Base-by-base conservation (phyloP, 1,140 invertebrate genomes). In the Tetraneura akinire region DNA sequence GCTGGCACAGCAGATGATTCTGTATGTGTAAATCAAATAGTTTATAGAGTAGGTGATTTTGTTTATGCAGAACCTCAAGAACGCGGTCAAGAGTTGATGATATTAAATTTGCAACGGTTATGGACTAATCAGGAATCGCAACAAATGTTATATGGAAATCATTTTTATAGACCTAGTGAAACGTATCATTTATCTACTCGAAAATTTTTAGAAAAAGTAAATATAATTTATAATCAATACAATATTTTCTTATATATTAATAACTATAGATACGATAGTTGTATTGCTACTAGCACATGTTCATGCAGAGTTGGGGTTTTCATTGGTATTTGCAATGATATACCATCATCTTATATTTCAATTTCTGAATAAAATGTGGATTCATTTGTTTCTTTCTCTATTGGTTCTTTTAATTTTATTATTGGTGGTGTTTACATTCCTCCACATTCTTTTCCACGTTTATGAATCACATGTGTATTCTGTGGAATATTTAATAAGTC, bases 141-240 rank as follows among this genome's bases (percentile, higher is more conserved):
- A 82, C 92, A 95, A 82, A 95, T 96, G 90, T 88, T 98, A 60
- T 93, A 96, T 84, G 96, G 94, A 18, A 95, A 93, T 84, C 92
- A 92, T 84, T 95, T 93, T 85, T 93, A 91, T 83, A 86, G 94
- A 84, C 95, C 95, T 0, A 91, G 93, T 84, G 97, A 99, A 87
- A 99, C 98, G 0, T 98, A 94, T 87, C 97, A 99, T 86, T 89
- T 97, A 4, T 92, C 96, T 9, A 96, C 95, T 3, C 89, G 97
- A 82, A 97, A 96, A 87, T 99, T 99, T 86, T 88, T 98, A 0
- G 94, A 97, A 83, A 94, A 90, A 86, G 89, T 85, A 66, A 29
- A 76, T 66, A 16, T 4, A 26, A 42, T 42, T 21, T 53, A 53
- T 21, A 23, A 4, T 14, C 32, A 29, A 42, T 21, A 21, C 16